A percentile compares a stretch with the other conserved stretches of the same genome.
Conservation (phyloP, 2,113 vertebrate genomes). For the Pedetes capensis region DNA sequence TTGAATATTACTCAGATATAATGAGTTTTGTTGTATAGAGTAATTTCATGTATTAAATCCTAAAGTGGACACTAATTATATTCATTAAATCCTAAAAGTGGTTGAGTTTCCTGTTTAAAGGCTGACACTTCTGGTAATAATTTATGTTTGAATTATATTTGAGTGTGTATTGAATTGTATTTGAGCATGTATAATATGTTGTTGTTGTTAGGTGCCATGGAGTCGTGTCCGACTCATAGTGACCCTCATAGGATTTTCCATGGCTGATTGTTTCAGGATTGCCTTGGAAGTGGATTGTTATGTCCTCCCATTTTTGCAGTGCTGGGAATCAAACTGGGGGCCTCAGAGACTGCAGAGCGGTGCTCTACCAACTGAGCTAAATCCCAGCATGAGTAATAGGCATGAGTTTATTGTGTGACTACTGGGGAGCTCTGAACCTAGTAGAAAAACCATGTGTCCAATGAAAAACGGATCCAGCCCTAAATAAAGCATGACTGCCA, state of each 20-base stretch:
- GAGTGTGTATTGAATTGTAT: too few species aligned
- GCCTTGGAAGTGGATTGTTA: too few species aligned
- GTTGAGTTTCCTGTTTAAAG: background rate
- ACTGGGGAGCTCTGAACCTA: background rate
- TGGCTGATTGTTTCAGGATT: too few species aligned
- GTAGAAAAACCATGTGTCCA: background rate
- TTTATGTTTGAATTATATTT: background rate
- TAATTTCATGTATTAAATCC: conserved; percentile 14
- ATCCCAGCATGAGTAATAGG: too few species aligned
- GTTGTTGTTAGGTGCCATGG: too few species aligned
- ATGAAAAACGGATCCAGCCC: background rate
- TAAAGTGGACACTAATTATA: background rate
- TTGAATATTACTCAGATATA: conserved; percentile 8
- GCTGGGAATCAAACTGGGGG: too few species aligned
- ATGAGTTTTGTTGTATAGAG: conserved; percentile 24
- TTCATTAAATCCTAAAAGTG: conserved; percentile 42
- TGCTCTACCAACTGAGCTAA: too few species aligned
- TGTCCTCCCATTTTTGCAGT: too few species aligned
- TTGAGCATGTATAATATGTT: too few species aligned
- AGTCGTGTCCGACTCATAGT: too few species aligned
- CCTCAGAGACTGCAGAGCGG: too few species aligned
- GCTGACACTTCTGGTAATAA: background rate
- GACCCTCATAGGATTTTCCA: too few species aligned
- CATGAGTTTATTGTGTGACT: background rate
- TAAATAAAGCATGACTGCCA: background rate